Evolutionary conservation across 2,888 invertebrate species (phyloP).

Genomic region (Psylliodes chrysocephalus): DNA sequence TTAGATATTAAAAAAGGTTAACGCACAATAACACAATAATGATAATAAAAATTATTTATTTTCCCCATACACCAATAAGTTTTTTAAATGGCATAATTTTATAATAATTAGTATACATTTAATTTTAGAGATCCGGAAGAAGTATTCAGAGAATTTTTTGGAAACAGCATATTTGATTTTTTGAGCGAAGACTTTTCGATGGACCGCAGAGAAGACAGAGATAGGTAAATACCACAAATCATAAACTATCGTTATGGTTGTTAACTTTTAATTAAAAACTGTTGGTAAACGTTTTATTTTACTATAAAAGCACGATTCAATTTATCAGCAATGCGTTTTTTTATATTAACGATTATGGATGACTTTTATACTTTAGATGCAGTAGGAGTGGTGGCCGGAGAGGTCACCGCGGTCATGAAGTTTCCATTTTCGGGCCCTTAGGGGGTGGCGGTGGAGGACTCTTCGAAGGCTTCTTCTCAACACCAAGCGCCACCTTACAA

Average conservation of each 20-base stretch:
- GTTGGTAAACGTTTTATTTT: too few relatives aligned
- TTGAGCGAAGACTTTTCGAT: constrained; percentile 15
- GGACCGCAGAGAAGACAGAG: neutral
- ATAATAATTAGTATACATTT: too few relatives aligned
- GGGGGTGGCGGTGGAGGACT: constrained; percentile 22
- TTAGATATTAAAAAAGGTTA: too few relatives aligned
- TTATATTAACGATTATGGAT: neutral
- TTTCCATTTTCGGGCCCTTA: constrained; percentile 24
- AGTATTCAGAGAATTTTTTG: constrained; percentile 42
- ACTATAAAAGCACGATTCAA: too few relatives aligned
- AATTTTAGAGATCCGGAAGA: constrained; percentile 39
- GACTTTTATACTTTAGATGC: neutral
- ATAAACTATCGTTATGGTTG: too few relatives aligned
- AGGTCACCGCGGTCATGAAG: neutral
- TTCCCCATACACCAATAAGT: too few relatives aligned
- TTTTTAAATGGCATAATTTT: too few relatives aligned
- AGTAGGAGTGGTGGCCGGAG: constrained; percentile 4
- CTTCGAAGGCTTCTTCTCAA: constrained; percentile 26
- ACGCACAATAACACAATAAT: too few relatives aligned
- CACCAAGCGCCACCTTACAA: constrained; percentile 30
- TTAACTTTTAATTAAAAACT: too few relatives aligned
- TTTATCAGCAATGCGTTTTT: too few relatives aligned
- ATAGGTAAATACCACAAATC: neutral
- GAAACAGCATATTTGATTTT: constrained; percentile 33
- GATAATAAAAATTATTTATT: too few relatives aligned